Conservation (phyloP, 2,888 invertebrate species). For the Melitaea athalia region DNA sequence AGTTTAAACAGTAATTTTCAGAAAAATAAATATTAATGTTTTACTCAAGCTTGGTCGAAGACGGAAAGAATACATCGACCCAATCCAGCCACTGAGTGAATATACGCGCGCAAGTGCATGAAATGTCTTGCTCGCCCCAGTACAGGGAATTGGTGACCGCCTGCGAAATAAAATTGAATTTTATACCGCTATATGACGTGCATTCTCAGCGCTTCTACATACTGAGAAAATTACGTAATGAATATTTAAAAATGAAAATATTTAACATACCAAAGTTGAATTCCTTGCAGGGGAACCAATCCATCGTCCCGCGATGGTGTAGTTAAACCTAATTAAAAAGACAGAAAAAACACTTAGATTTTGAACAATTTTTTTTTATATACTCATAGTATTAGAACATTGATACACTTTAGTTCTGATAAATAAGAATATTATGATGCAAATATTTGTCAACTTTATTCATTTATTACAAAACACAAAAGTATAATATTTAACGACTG, state of each 20-base stretch:
- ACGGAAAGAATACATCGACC: constrained; percentile 70
- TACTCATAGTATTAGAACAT: too few relatives aligned
- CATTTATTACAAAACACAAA: too few relatives aligned
- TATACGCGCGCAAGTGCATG: constrained; percentile 64
- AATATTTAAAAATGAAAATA: neutral
- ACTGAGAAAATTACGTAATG: neutral
- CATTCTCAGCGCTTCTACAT: constrained; percentile 3
- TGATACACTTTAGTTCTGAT: too few relatives aligned
- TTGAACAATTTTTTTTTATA: too few relatives aligned
- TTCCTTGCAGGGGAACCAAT: constrained; percentile 66
- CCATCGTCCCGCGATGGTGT: constrained; percentile 68
- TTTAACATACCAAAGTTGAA: constrained; percentile 58
- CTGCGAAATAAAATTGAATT: constrained; percentile 44
- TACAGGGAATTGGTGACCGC: constrained; percentile 66
- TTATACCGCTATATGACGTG: neutral
- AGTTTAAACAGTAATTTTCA: neutral
- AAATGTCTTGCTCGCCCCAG: constrained; percentile 71
- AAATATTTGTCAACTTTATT: too few relatives aligned
- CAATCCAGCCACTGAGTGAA: constrained; percentile 68
- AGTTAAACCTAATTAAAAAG: constrained; percentile 59
- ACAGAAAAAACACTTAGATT: too few relatives aligned
- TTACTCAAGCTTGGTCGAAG: constrained; percentile 63
- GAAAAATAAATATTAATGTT: constrained; percentile 16
- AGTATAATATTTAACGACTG: too few relatives aligned
- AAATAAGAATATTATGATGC: too few relatives aligned